Evolutionary conservation across 2,797 vertebrate genomes (phyloP).

Genomic region (Macropus fuliginosus): DNA sequence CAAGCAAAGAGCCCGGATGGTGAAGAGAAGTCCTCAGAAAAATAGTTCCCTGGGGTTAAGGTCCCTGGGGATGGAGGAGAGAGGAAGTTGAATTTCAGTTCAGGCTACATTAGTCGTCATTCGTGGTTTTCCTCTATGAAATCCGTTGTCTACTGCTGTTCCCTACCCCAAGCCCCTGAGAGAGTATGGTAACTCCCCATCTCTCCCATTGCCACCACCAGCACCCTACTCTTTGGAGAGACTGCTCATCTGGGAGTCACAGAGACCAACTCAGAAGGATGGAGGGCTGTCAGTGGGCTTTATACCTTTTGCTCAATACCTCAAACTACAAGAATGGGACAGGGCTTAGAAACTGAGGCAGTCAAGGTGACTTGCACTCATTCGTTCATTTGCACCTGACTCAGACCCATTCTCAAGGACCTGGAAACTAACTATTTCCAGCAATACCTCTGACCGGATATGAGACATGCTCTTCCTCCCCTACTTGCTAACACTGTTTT

Average conservation of each 20-base stretch:
- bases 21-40: background rate
- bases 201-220: background rate
- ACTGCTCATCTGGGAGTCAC: background rate
- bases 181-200: background rate
- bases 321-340: slow-evolving; percentile 1
- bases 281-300: background rate
- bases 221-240: background rate
- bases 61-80: background rate
- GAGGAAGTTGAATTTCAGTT: background rate
- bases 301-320: background rate
- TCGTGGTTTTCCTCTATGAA: background rate
- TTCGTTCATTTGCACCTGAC: slow-evolving; percentile 72
- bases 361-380: background rate
- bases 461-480: slow-evolving; percentile 76
- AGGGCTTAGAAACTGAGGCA: background rate
- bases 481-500: slow-evolving; percentile 71
- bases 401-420: slow-evolving; percentile 51
- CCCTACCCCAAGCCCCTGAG: background rate
- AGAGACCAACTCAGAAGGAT: background rate
- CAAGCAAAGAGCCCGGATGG: background rate
- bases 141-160: background rate
- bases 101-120: background rate
- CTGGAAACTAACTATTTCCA: slow-evolving; percentile 74
- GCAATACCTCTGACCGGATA: slow-evolving; percentile 70
- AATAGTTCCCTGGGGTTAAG: background rate